Evolutionary conservation across 92 coral and sea anemone species (phyloP).

Genomic region (Virgularia gustaviana): DNA sequence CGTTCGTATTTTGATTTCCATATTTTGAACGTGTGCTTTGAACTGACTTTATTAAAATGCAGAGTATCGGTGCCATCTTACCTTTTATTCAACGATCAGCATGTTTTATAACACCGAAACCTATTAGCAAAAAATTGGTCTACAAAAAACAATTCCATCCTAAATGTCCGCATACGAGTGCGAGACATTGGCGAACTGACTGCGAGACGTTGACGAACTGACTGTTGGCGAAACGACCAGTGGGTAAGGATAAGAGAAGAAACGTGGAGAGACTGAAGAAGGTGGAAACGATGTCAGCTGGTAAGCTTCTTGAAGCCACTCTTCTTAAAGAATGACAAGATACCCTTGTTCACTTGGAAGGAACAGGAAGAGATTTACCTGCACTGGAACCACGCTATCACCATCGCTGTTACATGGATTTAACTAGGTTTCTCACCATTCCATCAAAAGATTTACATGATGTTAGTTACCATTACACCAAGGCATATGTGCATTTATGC

Average conservation of each 20-base stretch:
- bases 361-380: conserved; percentile 25
- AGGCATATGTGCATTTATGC: conserved; percentile 6
- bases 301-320: conserved; percentile 21
- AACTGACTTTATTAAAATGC: no score
- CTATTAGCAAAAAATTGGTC: no score
- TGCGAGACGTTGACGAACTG: no score
- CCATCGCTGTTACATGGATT: conserved; percentile 10
- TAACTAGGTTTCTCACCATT: conserved; percentile 3
- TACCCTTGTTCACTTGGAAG: conserved; percentile 25
- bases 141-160: no score
- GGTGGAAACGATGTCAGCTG: conserved; percentile 20
- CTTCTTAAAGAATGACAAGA: conserved; percentile 5
- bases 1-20: no score
- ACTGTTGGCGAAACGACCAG: no score
- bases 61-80: no score
- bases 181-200: no score
- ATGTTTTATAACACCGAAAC: no score
- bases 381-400: conserved; percentile 13
- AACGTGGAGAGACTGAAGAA: conserved; percentile 4
- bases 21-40: no score
- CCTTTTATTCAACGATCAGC: no score
- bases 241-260: conserved; percentile 3
- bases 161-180: no score
- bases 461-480: neutral
- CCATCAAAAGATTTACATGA: neutral